Base-by-base conservation (phyloP, 2,797 vertebrate genomes). In the Okamejei kenojei region DNA sequence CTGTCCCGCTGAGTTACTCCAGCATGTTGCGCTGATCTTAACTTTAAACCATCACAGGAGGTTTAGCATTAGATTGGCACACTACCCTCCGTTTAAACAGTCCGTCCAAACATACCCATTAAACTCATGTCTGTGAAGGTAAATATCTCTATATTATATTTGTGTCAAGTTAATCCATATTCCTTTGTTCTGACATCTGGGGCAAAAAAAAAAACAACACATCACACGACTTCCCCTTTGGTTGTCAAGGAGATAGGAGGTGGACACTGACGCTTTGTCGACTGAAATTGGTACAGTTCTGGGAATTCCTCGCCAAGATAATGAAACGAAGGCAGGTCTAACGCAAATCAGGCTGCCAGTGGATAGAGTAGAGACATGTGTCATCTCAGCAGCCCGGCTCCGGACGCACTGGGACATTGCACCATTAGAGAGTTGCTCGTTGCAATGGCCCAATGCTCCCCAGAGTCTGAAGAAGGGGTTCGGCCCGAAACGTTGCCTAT, bases 211-310 rank as follows among this genome's bases (percentile, higher is more conserved):
- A 88, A 88, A 74, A 54, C 6, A 54, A 54, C 45, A 54, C 45
- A 88, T 88, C 63, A 68, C 54, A 84, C 80, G 80, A 82, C 80
- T 82, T 82, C 80, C 29, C 84, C 61, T 88, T 88, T 88, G 84
- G 84, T 88, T 88, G 84, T 88, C 84, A 88, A 68, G 84, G 84
- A 88, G 84, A 88, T 88, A 7, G n/a, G 84, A 88, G 63, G 13
- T 68, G 84, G 61, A 88, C 84, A 88, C 63, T 88, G 84, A 68
- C 84, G n/a, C 84, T 68, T 54, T 88, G 84, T n/a, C 84, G n/a
- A 88, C 61, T 88, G n/a, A n/a, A 68, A 88, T 68, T 68, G 84
- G 84, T 32, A 32, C 63, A 68, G 63, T 63, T 68, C 61, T 88
- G 84, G 61, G 23, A 88, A 88, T 88, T 88, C 63, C n/a, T 88